Evolutionary conservation across 2,888 invertebrate genomes (phyloP).

Genomic region (Hypsopygia costalis): DNA sequence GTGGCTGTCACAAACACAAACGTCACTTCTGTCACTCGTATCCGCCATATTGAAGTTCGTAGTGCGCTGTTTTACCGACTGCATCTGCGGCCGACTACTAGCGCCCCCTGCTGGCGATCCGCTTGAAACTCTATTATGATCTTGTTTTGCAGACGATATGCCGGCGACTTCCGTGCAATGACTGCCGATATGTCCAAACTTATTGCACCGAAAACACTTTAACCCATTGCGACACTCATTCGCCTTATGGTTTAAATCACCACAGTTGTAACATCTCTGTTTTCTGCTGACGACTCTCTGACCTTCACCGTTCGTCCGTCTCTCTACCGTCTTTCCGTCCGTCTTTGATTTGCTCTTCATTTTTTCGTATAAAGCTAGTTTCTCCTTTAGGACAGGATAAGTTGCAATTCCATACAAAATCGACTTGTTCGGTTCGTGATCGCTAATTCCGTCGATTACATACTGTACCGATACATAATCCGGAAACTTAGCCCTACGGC

Average conservation of each 20-base stretch:
- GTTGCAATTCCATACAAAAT: conserved; percentile 13
- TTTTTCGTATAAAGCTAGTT: background rate
- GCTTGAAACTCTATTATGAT: conserved; percentile 8
- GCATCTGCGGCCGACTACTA: too few relatives aligned
- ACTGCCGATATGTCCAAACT: conserved; percentile 9
- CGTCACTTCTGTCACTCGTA: too few relatives aligned
- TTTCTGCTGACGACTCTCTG: too few relatives aligned
- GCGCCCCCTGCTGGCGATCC: background rate
- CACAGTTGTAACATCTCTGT: conserved; percentile 5
- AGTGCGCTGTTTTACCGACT: too few relatives aligned
- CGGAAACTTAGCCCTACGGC: conserved; percentile 19
- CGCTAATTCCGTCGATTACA: conserved; percentile 22
- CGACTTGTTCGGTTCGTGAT: conserved; percentile 19
- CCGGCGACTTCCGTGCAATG: conserved; percentile 1
- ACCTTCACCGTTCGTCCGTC: too few relatives aligned
- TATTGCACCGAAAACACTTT: conserved; percentile 9
- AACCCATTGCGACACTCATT: conserved; percentile 2
- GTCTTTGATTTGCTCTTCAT: background rate
- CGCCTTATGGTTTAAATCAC: conserved; percentile 6
- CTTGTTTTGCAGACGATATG: too few relatives aligned
- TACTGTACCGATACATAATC: conserved; percentile 25
- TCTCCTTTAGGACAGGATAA: background rate
- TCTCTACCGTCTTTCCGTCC: too few relatives aligned
- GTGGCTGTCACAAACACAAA: too few relatives aligned
- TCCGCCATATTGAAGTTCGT: too few relatives aligned